Percentiles rank a stretch among this genome's conserved stretches.
Conservation (phyloP, 2,888 invertebrate species). For the Oscheius sp. region DNA sequence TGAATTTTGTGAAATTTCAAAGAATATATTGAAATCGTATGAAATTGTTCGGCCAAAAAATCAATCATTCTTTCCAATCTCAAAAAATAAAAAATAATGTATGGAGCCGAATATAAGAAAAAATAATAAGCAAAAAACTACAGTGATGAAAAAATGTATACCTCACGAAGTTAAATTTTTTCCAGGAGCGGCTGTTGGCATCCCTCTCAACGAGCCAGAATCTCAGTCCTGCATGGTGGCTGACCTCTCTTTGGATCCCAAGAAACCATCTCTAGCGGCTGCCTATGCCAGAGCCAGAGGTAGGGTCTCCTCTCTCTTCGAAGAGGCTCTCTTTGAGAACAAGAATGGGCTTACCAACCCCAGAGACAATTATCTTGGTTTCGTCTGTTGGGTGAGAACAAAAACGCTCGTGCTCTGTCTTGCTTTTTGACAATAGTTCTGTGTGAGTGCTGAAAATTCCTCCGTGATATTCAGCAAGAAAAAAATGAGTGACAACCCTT, state of each 20-base stretch:
- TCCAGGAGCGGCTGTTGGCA: slow-evolving; percentile 85
- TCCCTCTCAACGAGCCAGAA: slow-evolving; percentile 81
- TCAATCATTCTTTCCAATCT: too few species aligned
- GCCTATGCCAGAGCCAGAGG: slow-evolving; percentile 94
- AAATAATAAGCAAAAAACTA: too few species aligned
- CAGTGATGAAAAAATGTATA: too few species aligned
- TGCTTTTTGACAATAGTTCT: slow-evolving; percentile 2
- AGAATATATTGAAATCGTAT: too few species aligned
- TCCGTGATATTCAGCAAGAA: background rate
- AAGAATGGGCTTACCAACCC: slow-evolving; percentile 24
- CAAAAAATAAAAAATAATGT: too few species aligned
- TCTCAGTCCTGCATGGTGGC: slow-evolving; percentile 92
- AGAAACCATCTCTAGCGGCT: slow-evolving; percentile 77
- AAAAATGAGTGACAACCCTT: background rate
- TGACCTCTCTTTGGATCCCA: slow-evolving; percentile 77
- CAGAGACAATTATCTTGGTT: slow-evolving; percentile 21
- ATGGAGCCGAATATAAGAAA: too few species aligned
- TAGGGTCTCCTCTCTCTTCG: slow-evolving; percentile 4
- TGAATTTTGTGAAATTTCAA: background rate
- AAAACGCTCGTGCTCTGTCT: background rate
- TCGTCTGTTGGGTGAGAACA: slow-evolving; percentile 14
- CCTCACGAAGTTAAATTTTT: slow-evolving; percentile 21
- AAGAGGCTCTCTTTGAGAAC: slow-evolving; percentile 23
- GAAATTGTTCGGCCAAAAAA: too few species aligned
- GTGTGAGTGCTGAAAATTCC: background rate